Conservation (phyloP, 2,113 vertebrate genomes). For the Thamnaconus septentrionalis region DNA sequence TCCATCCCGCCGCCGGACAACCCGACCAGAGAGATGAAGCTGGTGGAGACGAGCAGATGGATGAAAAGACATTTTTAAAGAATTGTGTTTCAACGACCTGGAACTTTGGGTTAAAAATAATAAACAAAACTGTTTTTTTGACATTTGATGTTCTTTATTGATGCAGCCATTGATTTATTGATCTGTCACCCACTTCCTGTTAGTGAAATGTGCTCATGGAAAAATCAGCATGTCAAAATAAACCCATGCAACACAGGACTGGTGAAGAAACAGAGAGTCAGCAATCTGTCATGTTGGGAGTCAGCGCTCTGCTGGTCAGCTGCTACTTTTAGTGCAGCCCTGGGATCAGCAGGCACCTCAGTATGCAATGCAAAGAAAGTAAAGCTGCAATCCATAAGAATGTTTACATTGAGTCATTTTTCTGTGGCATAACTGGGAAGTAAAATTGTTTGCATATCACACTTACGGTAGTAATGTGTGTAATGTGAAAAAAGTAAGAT, state of each 20-base stretch:
- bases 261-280: neutral
- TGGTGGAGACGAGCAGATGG: neutral
- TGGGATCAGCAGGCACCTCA: slow-evolving; percentile 23
- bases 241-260: no score
- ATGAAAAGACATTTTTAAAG: neutral
- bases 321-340: slow-evolving; percentile 50
- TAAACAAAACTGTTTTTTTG: neutral
- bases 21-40: slow-evolving; percentile 64
- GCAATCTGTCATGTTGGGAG: slow-evolving; percentile 12
- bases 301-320: slow-evolving; percentile 21
- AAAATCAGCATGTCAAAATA: neutral
- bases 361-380: no score
- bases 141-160: neutral
- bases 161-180: neutral
- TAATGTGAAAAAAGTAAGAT: no score
- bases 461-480: no score
- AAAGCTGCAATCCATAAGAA: no score
- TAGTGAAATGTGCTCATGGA: neutral
- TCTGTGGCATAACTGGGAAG: no score
- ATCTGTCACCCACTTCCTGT: neutral
- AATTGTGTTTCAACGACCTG: no score
- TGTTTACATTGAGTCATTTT: no score
- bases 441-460: no score
- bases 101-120: no score
- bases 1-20: slow-evolving; percentile 67